Conservation (phyloP, 2,888 invertebrate species). For the Ommatoiulus sabulosus region DNA sequence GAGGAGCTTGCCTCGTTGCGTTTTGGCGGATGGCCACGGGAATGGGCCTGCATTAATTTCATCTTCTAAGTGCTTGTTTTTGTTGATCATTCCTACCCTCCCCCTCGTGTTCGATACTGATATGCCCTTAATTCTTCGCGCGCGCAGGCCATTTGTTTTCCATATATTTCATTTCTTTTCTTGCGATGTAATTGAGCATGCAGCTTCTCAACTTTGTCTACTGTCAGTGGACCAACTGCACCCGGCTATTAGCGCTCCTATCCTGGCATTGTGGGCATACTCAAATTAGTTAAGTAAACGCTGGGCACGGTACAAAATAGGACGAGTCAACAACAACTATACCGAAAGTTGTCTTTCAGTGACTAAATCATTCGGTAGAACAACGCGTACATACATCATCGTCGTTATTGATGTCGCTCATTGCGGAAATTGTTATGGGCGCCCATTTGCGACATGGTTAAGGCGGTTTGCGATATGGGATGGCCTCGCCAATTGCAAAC, state of each 20-base stretch:
- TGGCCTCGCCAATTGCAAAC: not conserved
- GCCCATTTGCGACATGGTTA: conserved; percentile 11
- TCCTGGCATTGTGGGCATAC: not conserved
- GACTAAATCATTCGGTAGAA: not conserved
- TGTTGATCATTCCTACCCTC: conserved; percentile 22
- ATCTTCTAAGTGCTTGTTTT: conserved; percentile 42
- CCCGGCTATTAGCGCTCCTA: not conserved
- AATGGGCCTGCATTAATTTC: conserved; percentile 14
- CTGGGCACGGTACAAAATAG: not conserved
- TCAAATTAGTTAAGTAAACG: conserved; percentile 42
- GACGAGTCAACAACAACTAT: not conserved
- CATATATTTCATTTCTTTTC: not conserved
- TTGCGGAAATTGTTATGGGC: not conserved
- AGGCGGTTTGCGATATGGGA: not conserved
- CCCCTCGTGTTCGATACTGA: not conserved
- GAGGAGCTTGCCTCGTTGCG: not conserved
- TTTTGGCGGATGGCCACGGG: not conserved
- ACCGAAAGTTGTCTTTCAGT: not conserved
- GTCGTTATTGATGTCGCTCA: conserved; percentile 1
- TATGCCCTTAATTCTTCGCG: not conserved
- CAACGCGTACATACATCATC: not conserved
- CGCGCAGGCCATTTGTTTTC: not conserved
- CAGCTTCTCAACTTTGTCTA: not conserved
- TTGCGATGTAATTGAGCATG: not conserved
- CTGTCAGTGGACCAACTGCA: not conserved